Evolutionary conservation across 2,888 invertebrate genomes (phyloP), one percentile per base, ranked within the genome.

Genomic region (Petrolisthes manimaculis): DNA sequence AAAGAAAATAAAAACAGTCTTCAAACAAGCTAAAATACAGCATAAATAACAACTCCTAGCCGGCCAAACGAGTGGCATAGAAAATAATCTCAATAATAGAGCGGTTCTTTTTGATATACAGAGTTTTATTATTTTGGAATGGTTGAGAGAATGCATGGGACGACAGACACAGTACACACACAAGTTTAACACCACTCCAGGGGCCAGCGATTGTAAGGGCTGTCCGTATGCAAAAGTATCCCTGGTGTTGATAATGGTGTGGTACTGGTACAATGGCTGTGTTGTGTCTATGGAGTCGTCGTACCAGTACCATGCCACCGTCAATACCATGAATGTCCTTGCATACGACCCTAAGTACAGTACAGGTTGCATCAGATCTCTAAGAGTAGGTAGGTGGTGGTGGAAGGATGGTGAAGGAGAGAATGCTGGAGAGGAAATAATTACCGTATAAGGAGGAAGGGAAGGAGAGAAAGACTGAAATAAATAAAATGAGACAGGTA

Each of bases 321-420:
- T 37, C 37, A 37, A 37, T 37, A 37, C 37, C 37, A 37, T 37
- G 37, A 37, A 37, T 37, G 37, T 37, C 37, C 37, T 1, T 37
- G 37, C 37, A 37, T 37, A 37, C 37, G 37, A 61, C 9, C 18
- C 18, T 14, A 18, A 61, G 9, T 71, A 71, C 21, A 71, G 12
- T 71, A 71, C 71, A 71, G 71, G 71, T 71, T 21, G n/a, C 71
- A 71, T 71, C 71, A 71, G 71, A 71, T 71, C 71, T 71, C 37
- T 71, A 71, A 71, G 6, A 71, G 9, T 61, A 61, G 18, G 18
- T 18, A 61, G 9, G 61, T 14, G 12, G 61, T 9, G 61, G 61
- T 14, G 18, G 61, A 14, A 9, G 12, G 12, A 14, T 61, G 18
- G 12, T 61, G 12, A 61, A 61, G 61, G 61, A 18, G 37, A 37